Conservation (phyloP, 2,113 vertebrate genomes). For the Herpailurus yagouaroundi region DNA sequence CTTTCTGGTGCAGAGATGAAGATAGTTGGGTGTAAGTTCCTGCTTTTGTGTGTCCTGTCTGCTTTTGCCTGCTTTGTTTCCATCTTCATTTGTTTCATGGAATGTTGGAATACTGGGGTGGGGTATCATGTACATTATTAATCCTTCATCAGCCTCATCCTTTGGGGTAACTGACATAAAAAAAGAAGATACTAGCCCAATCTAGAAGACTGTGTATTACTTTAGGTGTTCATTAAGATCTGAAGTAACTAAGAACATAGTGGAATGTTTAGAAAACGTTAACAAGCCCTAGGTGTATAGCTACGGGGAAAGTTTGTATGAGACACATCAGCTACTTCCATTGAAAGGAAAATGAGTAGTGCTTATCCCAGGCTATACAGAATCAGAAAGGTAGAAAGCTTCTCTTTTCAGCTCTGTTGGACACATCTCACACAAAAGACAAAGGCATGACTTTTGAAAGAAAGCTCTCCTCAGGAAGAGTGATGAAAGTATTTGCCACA, state of each 20-base stretch:
- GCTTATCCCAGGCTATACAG: slow-evolving; percentile 17
- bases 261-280: slow-evolving; percentile 15
- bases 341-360: slow-evolving; percentile 52
- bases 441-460: background rate
- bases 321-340: background rate
- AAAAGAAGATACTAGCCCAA: slow-evolving; percentile 31
- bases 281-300: background rate
- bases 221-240: slow-evolving; percentile 42
- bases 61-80: slow-evolving; percentile 85
- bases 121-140: slow-evolving; percentile 67
- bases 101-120: slow-evolving; percentile 79
- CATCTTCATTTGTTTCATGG: slow-evolving; percentile 84
- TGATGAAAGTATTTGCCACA: background rate
- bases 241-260: background rate
- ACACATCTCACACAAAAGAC: background rate
- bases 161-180: slow-evolving; percentile 60
- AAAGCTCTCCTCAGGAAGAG: background rate
- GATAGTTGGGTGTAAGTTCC: slow-evolving; percentile 93
- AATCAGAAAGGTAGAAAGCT: slow-evolving; percentile 12
- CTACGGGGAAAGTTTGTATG: background rate
- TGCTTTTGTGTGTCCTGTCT: slow-evolving; percentile 85
- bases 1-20: slow-evolving; percentile 91
- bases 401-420: background rate
- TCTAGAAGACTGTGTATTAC: slow-evolving; percentile 61
- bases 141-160: slow-evolving; percentile 66